phyloP scores from a whole-genome alignment of 2,888 invertebrate genomes.

The Blera fallax region DNA sequence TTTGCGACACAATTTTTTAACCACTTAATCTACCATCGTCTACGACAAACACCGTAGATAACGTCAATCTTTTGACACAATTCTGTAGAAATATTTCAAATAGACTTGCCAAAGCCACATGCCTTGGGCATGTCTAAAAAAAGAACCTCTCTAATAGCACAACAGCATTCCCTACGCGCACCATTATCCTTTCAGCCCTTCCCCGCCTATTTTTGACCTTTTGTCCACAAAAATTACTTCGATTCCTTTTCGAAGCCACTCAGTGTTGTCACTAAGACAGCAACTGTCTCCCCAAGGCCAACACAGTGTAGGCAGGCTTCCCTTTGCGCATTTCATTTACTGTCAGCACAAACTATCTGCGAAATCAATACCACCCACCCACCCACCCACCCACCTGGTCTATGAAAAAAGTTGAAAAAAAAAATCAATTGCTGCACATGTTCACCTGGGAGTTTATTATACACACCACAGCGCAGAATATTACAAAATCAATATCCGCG shows the following conservation, averaged over 20 bases:
- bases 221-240: neutral
- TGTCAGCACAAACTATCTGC: neutral
- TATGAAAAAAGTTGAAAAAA: neutral
- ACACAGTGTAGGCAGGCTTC: neutral
- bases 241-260: neutral
- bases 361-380: neutral
- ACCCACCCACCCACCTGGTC: neutral
- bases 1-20: no score
- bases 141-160: no score
- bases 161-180: no score
- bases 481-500: constrained; percentile 26
- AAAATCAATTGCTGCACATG: constrained; percentile 37
- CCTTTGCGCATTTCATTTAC: neutral
- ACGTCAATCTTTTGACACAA: no score
- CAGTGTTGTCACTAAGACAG: neutral
- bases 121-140: no score
- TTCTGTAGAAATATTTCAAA: no score
- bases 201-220: no score
- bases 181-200: no score
- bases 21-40: no score
- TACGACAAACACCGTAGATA: no score
- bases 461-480: neutral
- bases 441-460: neutral
- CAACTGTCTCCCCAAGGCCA: neutral
- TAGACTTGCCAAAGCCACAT: no score